Percentiles rank a stretch among this genome's conserved stretches.
Conservation (phyloP, 2,113 vertebrate genomes). For the Calyptommatus sinebrachiatus region DNA sequence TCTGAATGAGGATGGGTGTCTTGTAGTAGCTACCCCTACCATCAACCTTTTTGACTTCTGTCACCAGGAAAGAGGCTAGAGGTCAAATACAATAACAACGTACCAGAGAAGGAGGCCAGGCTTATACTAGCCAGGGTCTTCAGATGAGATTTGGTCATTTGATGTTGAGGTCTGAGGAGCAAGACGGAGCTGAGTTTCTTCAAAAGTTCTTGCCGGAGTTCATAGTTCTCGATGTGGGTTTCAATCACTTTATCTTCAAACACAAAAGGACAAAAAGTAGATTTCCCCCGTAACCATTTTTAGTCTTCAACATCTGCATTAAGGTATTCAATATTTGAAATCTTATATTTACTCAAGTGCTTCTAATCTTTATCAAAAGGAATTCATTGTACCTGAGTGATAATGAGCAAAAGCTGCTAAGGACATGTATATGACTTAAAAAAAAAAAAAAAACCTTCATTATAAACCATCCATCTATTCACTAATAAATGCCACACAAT, state of each 20-base stretch:
- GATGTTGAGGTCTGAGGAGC: conserved; percentile 68
- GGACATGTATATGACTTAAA: background rate
- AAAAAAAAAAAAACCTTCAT: background rate
- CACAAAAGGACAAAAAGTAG: conserved; percentile 7
- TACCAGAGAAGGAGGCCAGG: conserved; percentile 60
- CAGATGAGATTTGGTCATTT: conserved; percentile 49
- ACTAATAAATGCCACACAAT: background rate
- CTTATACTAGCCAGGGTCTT: background rate
- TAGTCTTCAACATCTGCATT: background rate
- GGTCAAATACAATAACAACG: background rate
- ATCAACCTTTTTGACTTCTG: background rate
- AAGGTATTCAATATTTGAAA: background rate
- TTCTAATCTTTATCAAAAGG: background rate
- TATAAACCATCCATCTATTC: background rate
- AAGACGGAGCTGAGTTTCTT: conserved; percentile 66
- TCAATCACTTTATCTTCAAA: conserved; percentile 62
- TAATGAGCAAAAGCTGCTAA: background rate
- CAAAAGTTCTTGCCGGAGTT: conserved; percentile 56
- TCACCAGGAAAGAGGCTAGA: no score
- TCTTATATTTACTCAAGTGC: no score
- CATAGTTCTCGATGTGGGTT: background rate
- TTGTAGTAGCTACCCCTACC: background rate
- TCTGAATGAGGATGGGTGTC: no score
- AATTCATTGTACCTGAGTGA: background rate
- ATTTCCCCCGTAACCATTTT: background rate